Conservation (phyloP, 2,888 invertebrate genomes). For the Chromoteleia sp. region DNA sequence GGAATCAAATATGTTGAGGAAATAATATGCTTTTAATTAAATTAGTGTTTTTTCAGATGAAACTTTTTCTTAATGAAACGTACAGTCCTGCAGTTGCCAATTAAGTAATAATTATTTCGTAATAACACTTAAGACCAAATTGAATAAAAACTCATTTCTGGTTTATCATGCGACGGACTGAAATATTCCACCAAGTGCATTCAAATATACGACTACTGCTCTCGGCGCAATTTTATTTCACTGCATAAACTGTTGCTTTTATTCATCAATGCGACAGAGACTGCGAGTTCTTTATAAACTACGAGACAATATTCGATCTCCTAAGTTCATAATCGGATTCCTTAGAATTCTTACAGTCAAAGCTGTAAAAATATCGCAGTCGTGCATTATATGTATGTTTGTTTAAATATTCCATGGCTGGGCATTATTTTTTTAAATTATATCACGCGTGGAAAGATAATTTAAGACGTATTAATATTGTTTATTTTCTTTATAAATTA, state of each 20-base stretch:
- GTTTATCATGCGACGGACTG: neutral
- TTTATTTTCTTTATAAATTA: too few species aligned
- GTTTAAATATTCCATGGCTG: conserved; percentile 24
- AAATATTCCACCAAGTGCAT: conserved; percentile 27
- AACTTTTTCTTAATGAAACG: too few species aligned
- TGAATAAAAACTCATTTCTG: too few species aligned
- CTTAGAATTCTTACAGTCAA: conserved; percentile 26
- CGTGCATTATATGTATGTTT: conserved; percentile 18
- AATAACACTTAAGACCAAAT: too few species aligned
- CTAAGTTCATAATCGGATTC: conserved; percentile 54
- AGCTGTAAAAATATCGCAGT: conserved; percentile 26
- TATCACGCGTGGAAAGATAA: neutral
- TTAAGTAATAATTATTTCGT: too few species aligned
- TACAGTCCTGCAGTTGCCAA: too few species aligned
- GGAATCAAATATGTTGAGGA: too few species aligned
- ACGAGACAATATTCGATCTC: conserved; percentile 55
- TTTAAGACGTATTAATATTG: too few species aligned
- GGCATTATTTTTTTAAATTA: conserved; percentile 13
- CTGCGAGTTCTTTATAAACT: conserved; percentile 56
- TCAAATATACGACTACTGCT: conserved; percentile 30
- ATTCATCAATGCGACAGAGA: conserved; percentile 50
- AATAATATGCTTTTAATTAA: too few species aligned
- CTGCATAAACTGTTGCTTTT: conserved; percentile 52
- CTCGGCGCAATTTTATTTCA: conserved; percentile 29
- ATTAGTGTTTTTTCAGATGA: too few species aligned